Evolutionary conservation across 2,888 invertebrate genomes (phyloP).

Genomic region (Nomada ruficornis): DNA sequence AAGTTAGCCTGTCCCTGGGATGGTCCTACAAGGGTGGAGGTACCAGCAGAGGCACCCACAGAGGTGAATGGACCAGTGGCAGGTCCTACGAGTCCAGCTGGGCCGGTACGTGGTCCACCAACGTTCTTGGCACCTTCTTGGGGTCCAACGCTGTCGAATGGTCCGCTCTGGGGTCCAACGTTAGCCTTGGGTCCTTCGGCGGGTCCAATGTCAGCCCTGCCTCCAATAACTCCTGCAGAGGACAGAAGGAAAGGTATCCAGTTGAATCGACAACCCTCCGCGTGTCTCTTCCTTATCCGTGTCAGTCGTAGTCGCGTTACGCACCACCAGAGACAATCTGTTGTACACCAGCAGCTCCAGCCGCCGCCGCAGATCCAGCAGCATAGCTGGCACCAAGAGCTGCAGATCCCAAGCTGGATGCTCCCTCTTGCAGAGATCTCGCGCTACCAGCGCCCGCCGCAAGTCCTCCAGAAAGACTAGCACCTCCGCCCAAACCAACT

Average conservation of each 20-base stretch:
- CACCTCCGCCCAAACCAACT: conserved; percentile 67
- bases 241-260: conserved; percentile 19
- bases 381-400: conserved; percentile 83
- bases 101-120: conserved; percentile 84
- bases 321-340: conserved; percentile 83
- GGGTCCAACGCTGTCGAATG: conserved; percentile 83
- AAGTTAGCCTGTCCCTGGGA: conserved; percentile 83
- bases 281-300: neutral
- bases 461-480: conserved; percentile 82
- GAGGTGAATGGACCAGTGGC: conserved; percentile 83
- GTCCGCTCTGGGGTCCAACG: conserved; percentile 83
- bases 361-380: conserved; percentile 82
- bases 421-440: conserved; percentile 82
- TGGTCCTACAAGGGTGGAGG: conserved; percentile 83
- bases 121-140: conserved; percentile 83
- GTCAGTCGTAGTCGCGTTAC: conserved; percentile 67
- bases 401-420: conserved; percentile 83
- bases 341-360: conserved; percentile 83
- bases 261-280: neutral
- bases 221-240: conserved; percentile 80
- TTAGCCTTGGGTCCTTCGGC: conserved; percentile 84
- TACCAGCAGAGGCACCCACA: conserved; percentile 82
- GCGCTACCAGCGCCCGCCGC: conserved; percentile 83
- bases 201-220: conserved; percentile 83
- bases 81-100: conserved; percentile 81